Evolutionary conservation across 2,888 invertebrate genomes (phyloP), one percentile per base, ranked within the genome.

Genomic region (Drosophila limbata): DNA sequence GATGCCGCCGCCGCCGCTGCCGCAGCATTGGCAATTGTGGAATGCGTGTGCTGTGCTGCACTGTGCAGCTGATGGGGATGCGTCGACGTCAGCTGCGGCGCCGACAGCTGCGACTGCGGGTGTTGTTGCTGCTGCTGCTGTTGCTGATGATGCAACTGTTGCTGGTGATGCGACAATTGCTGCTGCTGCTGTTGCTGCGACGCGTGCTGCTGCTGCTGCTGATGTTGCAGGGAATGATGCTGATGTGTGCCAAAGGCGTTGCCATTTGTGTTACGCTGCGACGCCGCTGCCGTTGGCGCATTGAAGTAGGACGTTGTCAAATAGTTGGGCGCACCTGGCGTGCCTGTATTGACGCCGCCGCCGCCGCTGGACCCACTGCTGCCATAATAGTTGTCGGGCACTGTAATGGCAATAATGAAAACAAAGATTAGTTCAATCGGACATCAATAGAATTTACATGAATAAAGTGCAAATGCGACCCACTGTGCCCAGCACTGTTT

Each of bases 381-480:
- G 65, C 84, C 77, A 52, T 93, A 93, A 80, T 93, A 95, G 89
- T 94, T 95, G 90, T 95, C 95, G 79, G 95, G 93, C 92, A 95
- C 95, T 95, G 94, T 3, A 91, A 56, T 6, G n/a, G 17, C n/a
- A 37, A n/a, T 21, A 1, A 89, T 21, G 2, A 4, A 31, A 0
- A 21, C 2, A 0, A 31, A 3, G 15, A 35, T 11, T 56, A 44
- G n/a, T 15, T 44, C 28, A 28, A 11, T 40, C 19, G n/a, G 13
- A 2, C 6, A 37, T 4, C 6, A n/a, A 5, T 19, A 48, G 1
- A 50, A 45, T 39, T 37, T 37, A 21, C 25, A 21, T 37, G 35
- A 10, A 17, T 31, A 17, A 31, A 21, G 8, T 35, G 33, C 11
- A 9, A 40, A 33, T 61, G 53, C 45, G 50, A 4, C 39, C 76